A percentile compares a stretch with the other conserved stretches of the same genome.
Conservation (phyloP, 2,888 invertebrate species). For the Cryptus armator region DNA sequence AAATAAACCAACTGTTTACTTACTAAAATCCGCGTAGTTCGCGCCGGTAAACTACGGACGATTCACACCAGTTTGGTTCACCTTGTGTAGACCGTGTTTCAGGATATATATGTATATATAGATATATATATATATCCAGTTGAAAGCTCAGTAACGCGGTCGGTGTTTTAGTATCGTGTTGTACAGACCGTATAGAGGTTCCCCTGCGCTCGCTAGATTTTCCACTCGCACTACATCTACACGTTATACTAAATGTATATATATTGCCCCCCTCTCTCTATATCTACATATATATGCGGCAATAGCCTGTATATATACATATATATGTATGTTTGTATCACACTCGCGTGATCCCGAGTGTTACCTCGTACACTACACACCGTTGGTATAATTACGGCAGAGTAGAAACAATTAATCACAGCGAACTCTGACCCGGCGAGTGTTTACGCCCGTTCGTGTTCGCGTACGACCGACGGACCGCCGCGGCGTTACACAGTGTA, state of each 20-base stretch:
- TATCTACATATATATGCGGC: not conserved
- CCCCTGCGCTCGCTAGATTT: conserved; percentile 43
- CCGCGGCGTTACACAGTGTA: conserved; percentile 35
- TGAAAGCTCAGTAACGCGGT: conserved; percentile 38
- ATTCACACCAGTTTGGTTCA: conserved; percentile 17
- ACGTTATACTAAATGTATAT: conserved; percentile 15
- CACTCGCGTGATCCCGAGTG: conserved; percentile 32
- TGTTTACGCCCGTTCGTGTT: conserved; percentile 66
- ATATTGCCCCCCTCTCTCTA: not conserved
- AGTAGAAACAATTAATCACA: conserved; percentile 68
- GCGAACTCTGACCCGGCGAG: conserved; percentile 66
- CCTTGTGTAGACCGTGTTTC: conserved; percentile 9
- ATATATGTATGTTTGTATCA: not conserved
- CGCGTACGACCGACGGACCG: conserved; percentile 41
- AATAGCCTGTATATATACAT: not conserved
- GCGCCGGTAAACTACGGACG: not conserved
- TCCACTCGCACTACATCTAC: conserved; percentile 38
- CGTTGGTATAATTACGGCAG: conserved; percentile 63
- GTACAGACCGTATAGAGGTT: conserved; percentile 43
- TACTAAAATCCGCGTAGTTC: conserved; percentile 10
- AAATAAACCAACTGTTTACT: conserved; percentile 38
- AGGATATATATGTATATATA: not conserved
- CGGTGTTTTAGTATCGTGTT: conserved; percentile 63
- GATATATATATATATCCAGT: conserved; percentile 32
- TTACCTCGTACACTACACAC: conserved; percentile 37